Conservation (phyloP, 2,888 invertebrate species). For the Agonopterix heracliana region DNA sequence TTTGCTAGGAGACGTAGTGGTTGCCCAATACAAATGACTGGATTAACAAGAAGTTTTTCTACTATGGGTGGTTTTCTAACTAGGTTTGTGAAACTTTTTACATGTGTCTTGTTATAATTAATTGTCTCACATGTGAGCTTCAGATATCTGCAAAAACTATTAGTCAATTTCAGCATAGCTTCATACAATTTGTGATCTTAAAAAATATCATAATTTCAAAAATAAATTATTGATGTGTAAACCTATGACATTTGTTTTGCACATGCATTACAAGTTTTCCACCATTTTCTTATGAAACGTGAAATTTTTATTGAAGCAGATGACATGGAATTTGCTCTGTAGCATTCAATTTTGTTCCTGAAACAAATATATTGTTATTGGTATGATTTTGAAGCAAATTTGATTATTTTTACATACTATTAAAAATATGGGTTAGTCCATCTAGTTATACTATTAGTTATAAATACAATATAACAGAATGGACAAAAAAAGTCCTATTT, state of each 20-base stretch:
- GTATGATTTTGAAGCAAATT: constrained; percentile 19
- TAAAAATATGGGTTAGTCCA: too few relatives aligned
- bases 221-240: constrained; percentile 30
- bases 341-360: constrained; percentile 34
- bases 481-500: too few relatives aligned
- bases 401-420: too few relatives aligned
- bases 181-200: constrained; percentile 35
- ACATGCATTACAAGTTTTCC: constrained; percentile 34
- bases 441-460: too few relatives aligned
- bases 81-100: constrained; percentile 41
- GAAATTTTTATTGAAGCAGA: constrained; percentile 21
- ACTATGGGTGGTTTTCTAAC: constrained; percentile 37
- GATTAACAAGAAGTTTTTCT: constrained; percentile 14
- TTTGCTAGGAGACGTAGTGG: constrained; percentile 32
- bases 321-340: constrained; percentile 62
- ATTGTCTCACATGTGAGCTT: constrained; percentile 48
- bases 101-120: constrained; percentile 34
- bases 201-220: constrained; percentile 31
- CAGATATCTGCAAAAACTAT: constrained; percentile 67
- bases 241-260: constrained; percentile 19
- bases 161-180: constrained; percentile 70
- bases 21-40: constrained; percentile 24
- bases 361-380: constrained; percentile 30
- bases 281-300: too few relatives aligned
- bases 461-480: too few relatives aligned